Evolutionary conservation across 2,113 vertebrate species (phyloP).

Genomic region (Pholis gunnellus): DNA sequence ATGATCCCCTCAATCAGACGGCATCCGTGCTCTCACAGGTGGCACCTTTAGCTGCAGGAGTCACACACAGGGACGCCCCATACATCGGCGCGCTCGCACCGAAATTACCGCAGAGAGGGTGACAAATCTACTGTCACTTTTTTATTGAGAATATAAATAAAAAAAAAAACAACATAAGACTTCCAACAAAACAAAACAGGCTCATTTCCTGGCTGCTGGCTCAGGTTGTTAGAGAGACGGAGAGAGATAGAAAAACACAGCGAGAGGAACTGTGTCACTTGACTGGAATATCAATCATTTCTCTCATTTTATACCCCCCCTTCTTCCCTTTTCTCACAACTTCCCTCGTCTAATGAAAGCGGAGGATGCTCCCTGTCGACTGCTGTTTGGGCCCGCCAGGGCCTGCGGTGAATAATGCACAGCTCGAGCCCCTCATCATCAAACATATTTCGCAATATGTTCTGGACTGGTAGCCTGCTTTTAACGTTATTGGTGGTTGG

Average conservation of each 20-base stretch:
- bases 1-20: slow-evolving; percentile 29
- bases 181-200: slow-evolving; percentile 47
- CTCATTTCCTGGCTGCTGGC: slow-evolving; percentile 59
- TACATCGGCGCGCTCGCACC: neutral
- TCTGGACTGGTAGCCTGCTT: slow-evolving; percentile 1
- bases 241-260: slow-evolving; percentile 31
- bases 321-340: neutral
- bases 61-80: neutral
- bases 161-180: slow-evolving; percentile 32
- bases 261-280: slow-evolving; percentile 64
- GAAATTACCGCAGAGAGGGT: slow-evolving; percentile 12
- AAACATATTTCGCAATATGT: slow-evolving; percentile 5
- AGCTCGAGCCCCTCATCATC: slow-evolving; percentile 1
- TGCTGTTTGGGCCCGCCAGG: slow-evolving; percentile 9
- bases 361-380: slow-evolving; percentile 32
- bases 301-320: slow-evolving; percentile 38
- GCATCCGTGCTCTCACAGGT: slow-evolving; percentile 2
- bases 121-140: slow-evolving; percentile 46
- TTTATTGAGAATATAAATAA: slow-evolving; percentile 31
- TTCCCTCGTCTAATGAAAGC: slow-evolving; percentile 28
- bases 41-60: slow-evolving; percentile 34
- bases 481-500: neutral
- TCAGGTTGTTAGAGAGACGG: slow-evolving; percentile 50
- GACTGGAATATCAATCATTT: slow-evolving; percentile 80
- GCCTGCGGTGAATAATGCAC: slow-evolving; percentile 3